Conservation (phyloP, 2,888 invertebrate species). For the Stegana nigrithorax region DNA sequence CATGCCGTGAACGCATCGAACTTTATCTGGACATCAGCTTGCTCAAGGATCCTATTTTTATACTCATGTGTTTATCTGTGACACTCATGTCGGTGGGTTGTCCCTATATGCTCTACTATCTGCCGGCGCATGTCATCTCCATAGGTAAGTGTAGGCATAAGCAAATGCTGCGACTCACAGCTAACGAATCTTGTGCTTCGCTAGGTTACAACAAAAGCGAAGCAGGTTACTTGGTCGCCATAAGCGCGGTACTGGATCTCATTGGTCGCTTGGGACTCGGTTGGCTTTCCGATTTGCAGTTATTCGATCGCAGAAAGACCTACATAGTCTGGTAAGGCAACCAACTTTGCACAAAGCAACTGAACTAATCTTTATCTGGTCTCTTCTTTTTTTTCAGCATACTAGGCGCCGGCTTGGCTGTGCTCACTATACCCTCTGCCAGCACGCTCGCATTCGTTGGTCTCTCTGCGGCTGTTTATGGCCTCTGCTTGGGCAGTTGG, state of each 20-base stretch:
- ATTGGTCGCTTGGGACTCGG: conserved; percentile 79
- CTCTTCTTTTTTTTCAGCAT: conserved; percentile 74
- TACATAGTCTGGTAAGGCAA: conserved; percentile 76
- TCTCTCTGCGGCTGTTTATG: conserved; percentile 76
- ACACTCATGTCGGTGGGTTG: conserved; percentile 82
- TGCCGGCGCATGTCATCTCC: conserved; percentile 80
- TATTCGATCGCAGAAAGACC: conserved; percentile 78
- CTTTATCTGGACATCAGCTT: conserved; percentile 78
- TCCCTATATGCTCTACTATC: conserved; percentile 80
- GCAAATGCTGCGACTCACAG: background rate
- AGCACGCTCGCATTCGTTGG: conserved; percentile 76
- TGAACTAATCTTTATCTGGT: no score
- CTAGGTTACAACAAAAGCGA: conserved; percentile 68
- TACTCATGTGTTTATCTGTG: conserved; percentile 79
- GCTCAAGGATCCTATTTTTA: conserved; percentile 76
- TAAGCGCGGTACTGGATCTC: conserved; percentile 79
- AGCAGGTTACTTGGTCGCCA: conserved; percentile 78
- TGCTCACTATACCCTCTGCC: conserved; percentile 76
- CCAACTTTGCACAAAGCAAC: background rate
- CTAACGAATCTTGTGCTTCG: background rate
- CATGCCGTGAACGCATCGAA: conserved; percentile 65
- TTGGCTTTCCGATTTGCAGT: conserved; percentile 78
- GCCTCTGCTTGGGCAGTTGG: conserved; percentile 81
- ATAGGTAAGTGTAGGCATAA: conserved; percentile 67
- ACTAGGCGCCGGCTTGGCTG: conserved; percentile 77